Base-by-base conservation (phyloP, 2,113 vertebrate species). In the Silurus glanis region DNA sequence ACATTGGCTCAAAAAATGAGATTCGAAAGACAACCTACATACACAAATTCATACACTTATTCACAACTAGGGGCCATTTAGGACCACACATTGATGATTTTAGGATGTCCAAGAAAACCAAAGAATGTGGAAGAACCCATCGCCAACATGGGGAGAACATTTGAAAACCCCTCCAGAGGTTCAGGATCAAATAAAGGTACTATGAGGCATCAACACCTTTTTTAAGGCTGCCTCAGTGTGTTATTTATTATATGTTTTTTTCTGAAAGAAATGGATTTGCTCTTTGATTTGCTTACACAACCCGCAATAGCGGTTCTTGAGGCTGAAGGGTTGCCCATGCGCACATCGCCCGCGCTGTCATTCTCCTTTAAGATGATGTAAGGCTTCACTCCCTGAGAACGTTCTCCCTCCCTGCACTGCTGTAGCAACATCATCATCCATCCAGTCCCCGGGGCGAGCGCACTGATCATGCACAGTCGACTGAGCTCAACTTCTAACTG, bases 331-430 rank as follows among this genome's bases (percentile, higher is more conserved):
- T n/a, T 66, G 80, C 64, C 56, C 76, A 67, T 82, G 66, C 82
- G 58, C 75, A 9, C 72, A 59, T 69, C 86, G 74, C 90, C 89
- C 92, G 93, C 47, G 25, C 93, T 95, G 94, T 94, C 91, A 91
- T 97, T 96, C 95, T 96, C 95, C 97, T 97, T 97, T 97, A 97
- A 97, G 97, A 97, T 98, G 97, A 98, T 97, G 96, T 97, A 97
- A 97, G 96, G 95, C 95, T 94, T 93, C 89, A 94, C 94, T 96
- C 95, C 94, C 94, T 92, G 94, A 95, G 95, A 95, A 93, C 93
- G 89, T 93, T 93, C 93, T 83, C 88, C 21, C 86, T 87, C 84
- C 83, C 94, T 93, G 92, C 92, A 93, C 85, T 66, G 69, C 83
- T 59, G 69, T 84, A 84, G 67, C 83, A 84, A 84, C 83, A 74